A percentile compares a stretch with the other conserved stretches of the same genome.
These are phyloP conservation scores for Clarias macrocephalus DNA, from an alignment of 2,113 vertebrate species.

Conservation along the genomic window DNA sequence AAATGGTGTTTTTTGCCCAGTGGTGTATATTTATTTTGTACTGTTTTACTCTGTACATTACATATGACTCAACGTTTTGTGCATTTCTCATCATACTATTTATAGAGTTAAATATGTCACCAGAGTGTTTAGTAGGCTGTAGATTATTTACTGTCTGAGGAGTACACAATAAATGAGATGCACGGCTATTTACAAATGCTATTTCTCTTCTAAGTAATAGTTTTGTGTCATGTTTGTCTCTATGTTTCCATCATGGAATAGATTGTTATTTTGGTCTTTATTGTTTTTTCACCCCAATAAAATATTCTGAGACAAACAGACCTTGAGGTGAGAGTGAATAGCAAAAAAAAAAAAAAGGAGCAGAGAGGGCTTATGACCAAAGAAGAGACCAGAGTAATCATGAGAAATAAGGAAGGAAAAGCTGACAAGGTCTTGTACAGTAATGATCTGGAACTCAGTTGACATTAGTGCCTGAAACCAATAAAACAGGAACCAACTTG, in stretches of 20 bases:
- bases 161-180: background rate
- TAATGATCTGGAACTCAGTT: slow-evolving; percentile 29
- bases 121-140: background rate
- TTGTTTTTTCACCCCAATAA: background rate
- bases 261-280: background rate
- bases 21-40: background rate
- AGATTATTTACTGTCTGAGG: background rate
- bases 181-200: background rate
- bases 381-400: slow-evolving; percentile 5
- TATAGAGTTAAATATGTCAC: background rate
- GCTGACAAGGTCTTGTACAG: slow-evolving; percentile 13
- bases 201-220: background rate
- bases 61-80: background rate
- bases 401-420: slow-evolving; percentile 10
- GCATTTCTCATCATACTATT: background rate
- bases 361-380: background rate
- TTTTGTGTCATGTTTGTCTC: background rate
- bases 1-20: too few relatives aligned
- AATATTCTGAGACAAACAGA: background rate
- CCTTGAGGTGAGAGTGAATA: background rate
- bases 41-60: background rate
- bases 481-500: slow-evolving; percentile 17
- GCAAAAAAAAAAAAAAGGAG: background rate
- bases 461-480: slow-evolving; percentile 17
- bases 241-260: background rate